phyloP scores from a whole-genome alignment of 2,113 vertebrate species.

The Alligator sinensis region DNA sequence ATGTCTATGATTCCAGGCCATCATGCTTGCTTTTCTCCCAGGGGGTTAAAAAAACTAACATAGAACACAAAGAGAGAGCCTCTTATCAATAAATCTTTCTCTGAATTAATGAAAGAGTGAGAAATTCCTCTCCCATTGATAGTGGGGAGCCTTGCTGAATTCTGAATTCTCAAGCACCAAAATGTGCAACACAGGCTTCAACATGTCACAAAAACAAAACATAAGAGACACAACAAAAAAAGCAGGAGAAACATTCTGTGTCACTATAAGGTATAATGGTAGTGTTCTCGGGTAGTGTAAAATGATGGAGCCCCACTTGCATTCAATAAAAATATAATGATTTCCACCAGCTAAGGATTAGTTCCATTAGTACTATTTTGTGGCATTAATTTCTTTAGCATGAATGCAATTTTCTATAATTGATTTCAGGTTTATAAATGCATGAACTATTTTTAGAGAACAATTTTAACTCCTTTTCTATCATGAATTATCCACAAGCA shows the following conservation, averaged over 20 bases:
- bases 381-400: not conserved
- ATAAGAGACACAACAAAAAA: not conserved
- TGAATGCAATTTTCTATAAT: not conserved
- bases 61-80: accelerated
- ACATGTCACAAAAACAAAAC: not conserved
- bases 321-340: not conserved
- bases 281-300: not conserved
- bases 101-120: not conserved
- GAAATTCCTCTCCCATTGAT: not conserved
- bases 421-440: not conserved
- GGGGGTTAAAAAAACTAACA: not conserved
- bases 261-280: not conserved
- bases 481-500: not conserved
- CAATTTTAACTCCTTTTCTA: not conserved
- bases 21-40: not conserved
- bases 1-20: not conserved
- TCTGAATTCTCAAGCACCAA: not conserved
- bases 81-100: not conserved
- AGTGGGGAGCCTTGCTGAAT: not conserved
- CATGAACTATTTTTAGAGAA: not conserved
- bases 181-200: not conserved
- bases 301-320: not conserved
- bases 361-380: not conserved
- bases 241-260: not conserved
- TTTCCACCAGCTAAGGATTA: not conserved